Evolutionary conservation across 2,888 invertebrate species (phyloP).

Genomic region (Apantesis nais): DNA sequence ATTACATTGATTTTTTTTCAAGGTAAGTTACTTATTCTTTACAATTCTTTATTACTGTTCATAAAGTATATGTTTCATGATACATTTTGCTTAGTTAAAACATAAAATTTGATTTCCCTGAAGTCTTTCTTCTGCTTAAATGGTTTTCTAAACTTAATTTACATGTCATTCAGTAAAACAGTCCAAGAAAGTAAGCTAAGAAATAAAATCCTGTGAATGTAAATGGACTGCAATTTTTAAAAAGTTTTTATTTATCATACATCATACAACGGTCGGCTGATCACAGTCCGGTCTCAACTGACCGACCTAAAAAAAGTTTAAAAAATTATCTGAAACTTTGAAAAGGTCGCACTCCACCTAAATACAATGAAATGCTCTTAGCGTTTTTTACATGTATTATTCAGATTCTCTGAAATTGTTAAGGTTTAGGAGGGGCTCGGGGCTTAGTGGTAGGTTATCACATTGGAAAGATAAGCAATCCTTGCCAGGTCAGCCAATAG

Average conservation of each 20-base stretch:
- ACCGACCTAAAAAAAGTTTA: slow-evolving; percentile 54
- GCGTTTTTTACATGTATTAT: slow-evolving; percentile 47
- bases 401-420: slow-evolving; percentile 39
- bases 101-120: not conserved
- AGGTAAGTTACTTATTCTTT: not conserved
- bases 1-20: not conserved
- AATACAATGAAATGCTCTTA: slow-evolving; percentile 65
- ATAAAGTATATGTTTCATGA: not conserved
- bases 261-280: slow-evolving; percentile 13
- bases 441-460: too few species aligned
- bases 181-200: not conserved
- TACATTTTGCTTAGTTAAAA: not conserved
- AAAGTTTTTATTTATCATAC: slow-evolving; percentile 19
- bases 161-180: not conserved
- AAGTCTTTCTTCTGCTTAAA: too few species aligned
- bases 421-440: too few species aligned
- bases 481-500: too few species aligned
- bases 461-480: too few species aligned
- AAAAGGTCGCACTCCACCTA: slow-evolving; percentile 50
- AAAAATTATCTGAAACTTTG: slow-evolving; percentile 53
- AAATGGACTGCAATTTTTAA: not conserved
- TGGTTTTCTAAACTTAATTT: too few species aligned
- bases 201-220: not conserved
- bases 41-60: not conserved
- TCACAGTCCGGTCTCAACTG: slow-evolving; percentile 34